Conservation (phyloP, 2,888 invertebrate species). For the Apamea crenata region DNA sequence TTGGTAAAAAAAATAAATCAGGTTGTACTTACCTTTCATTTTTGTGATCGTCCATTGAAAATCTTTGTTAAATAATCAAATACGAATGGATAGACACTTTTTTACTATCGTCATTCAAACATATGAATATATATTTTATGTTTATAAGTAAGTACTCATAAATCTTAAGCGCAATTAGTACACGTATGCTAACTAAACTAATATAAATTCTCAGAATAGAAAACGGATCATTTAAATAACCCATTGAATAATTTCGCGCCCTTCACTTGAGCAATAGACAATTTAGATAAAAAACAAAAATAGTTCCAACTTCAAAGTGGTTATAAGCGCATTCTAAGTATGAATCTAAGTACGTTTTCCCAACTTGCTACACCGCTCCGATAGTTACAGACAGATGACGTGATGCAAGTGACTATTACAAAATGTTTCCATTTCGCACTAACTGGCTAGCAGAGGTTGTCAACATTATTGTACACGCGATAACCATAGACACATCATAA, state of each 20-base stretch:
- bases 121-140: too few species aligned
- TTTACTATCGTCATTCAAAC: background rate
- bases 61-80: background rate
- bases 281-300: background rate
- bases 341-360: constrained; percentile 24
- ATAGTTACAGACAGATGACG: constrained; percentile 11
- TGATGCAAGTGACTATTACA: constrained; percentile 59
- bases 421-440: constrained; percentile 51
- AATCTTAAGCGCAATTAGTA: constrained; percentile 21
- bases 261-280: constrained; percentile 6
- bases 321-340: constrained; percentile 12
- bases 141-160: too few species aligned
- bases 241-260: background rate
- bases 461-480: constrained; percentile 28
- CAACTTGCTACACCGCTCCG: constrained; percentile 50
- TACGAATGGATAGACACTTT: background rate
- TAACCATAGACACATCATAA: background rate
- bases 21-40: background rate
- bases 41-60: background rate
- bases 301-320: background rate
- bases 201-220: background rate
- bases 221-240: background rate
- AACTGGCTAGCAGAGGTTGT: constrained; percentile 30
- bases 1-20: constrained; percentile 11
- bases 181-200: constrained; percentile 8